Evolutionary conservation across 1,140 invertebrate species (phyloP).

Genomic region (Heliconius congener): DNA sequence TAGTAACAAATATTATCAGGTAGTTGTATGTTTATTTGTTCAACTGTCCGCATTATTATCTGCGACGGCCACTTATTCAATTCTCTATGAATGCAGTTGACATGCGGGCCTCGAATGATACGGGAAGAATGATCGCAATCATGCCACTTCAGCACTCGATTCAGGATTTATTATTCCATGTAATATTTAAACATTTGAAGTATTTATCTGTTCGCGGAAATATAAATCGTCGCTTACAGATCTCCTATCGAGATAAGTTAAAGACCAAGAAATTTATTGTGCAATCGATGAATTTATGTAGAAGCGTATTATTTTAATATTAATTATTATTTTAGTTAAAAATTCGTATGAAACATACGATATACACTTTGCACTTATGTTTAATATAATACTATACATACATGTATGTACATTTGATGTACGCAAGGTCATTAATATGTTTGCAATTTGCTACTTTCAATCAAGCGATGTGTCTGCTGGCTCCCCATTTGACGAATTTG

Average conservation of each 20-base stretch:
- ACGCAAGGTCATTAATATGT: conserved; percentile 22
- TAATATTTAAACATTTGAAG: conserved; percentile 31
- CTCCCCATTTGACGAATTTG: conserved; percentile 10
- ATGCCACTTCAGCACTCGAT: conserved; percentile 40
- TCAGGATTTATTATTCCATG: conserved; percentile 40
- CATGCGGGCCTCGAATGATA: conserved; percentile 45
- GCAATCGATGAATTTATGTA: conserved; percentile 25
- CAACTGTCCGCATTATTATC: conserved; percentile 16
- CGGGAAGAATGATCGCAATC: conserved; percentile 46
- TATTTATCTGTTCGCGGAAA: conserved; percentile 33
- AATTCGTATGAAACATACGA: too few relatives aligned
- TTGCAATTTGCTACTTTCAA: conserved; percentile 19
- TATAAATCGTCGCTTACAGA: conserved; percentile 25
- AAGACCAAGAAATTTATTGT: conserved; percentile 34
- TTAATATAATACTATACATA: neutral
- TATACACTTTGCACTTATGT: neutral
- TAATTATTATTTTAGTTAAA: neutral
- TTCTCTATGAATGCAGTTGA: conserved; percentile 40
- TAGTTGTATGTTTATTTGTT: conserved; percentile 15
- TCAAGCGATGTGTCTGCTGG: conserved; percentile 9
- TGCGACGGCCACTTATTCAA: conserved; percentile 45
- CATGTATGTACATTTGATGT: neutral
- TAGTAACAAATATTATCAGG: neutral
- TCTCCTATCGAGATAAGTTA: conserved; percentile 35
- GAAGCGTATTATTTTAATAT: conserved; percentile 10